Percentiles rank a stretch among this genome's conserved stretches.
These are phyloP conservation scores for Pachypsylla venusta DNA, from an alignment of 1,140 invertebrate species.

Conservation along the genomic window DNA sequence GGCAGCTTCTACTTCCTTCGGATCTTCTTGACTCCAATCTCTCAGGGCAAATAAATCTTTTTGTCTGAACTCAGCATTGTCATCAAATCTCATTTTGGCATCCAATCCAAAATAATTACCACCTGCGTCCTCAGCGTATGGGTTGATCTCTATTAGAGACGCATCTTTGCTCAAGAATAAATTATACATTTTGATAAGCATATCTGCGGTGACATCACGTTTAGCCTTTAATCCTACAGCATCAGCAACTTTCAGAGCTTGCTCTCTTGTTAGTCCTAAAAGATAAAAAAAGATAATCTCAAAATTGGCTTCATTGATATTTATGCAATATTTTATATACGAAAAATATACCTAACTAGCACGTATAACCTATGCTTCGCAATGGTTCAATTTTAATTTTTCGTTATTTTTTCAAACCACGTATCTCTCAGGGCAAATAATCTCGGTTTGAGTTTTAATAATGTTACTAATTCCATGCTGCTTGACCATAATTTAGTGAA, in stretches of 20 bases:
- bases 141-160: slow-evolving; percentile 89
- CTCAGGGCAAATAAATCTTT: slow-evolving; percentile 73
- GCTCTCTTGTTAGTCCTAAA: slow-evolving; percentile 51
- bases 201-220: slow-evolving; percentile 55
- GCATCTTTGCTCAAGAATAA: slow-evolving; percentile 85
- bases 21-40: slow-evolving; percentile 85
- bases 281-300: slow-evolving; percentile 8
- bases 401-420: too few species aligned
- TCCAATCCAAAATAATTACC: slow-evolving; percentile 38
- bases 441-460: too few species aligned
- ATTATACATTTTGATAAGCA: slow-evolving; percentile 76
- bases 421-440: too few species aligned
- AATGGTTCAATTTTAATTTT: too few species aligned
- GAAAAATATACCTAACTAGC: too few species aligned
- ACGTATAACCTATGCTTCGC: too few species aligned
- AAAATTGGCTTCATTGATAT: too few species aligned
- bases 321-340: too few species aligned
- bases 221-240: slow-evolving; percentile 68
- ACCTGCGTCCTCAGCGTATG: slow-evolving; percentile 83
- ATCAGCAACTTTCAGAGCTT: slow-evolving; percentile 53
- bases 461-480: too few species aligned
- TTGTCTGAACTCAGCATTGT: slow-evolving; percentile 90
- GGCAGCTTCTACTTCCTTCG: slow-evolving; percentile 83
- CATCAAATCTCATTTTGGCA: slow-evolving; percentile 52
- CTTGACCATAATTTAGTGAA: too few species aligned